A percentile compares a stretch with the other conserved stretches of the same genome.
phyloP scores from a whole-genome alignment of 2,888 invertebrate genomes.

The Lycaena phlaeas region DNA sequence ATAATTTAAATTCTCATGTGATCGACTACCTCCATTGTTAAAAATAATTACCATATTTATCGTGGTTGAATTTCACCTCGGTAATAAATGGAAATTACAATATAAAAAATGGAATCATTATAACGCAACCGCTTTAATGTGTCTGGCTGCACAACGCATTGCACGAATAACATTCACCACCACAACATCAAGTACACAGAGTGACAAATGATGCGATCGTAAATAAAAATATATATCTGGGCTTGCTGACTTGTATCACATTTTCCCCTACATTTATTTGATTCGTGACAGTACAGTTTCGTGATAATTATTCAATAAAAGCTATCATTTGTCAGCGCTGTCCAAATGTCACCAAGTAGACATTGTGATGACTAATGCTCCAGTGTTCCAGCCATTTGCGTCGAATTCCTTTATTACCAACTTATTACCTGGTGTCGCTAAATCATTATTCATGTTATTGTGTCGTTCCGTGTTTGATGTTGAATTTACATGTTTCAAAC shows the following conservation, averaged over 20 bases:
- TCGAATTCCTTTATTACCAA: constrained; percentile 53
- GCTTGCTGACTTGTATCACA: constrained; percentile 22
- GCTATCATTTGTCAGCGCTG: constrained; percentile 60
- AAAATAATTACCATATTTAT: background rate
- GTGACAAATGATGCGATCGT: background rate
- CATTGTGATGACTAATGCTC: constrained; percentile 62
- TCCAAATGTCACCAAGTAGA: constrained; percentile 61
- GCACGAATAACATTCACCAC: background rate
- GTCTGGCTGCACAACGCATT: background rate
- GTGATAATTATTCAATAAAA: constrained; percentile 67
- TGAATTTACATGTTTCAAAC: too few relatives aligned
- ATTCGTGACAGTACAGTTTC: constrained; percentile 34
- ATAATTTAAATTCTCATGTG: too few relatives aligned
- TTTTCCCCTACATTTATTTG: constrained; percentile 36
- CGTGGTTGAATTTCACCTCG: background rate
- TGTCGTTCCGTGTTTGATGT: constrained; percentile 22
- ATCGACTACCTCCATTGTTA: too few relatives aligned
- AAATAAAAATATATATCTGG: constrained; percentile 6
- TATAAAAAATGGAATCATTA: constrained; percentile 6
- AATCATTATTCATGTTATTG: constrained; percentile 61
- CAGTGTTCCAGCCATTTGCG: constrained; percentile 54
- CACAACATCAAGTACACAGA: constrained; percentile 3
- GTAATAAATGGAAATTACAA: background rate
- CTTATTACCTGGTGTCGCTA: constrained; percentile 58
- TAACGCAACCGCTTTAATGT: constrained; percentile 4